These are phyloP conservation scores for Ennomos fuscantarius DNA, from an alignment of 2,888 invertebrate genomes.

Conservation along the genomic window DNA sequence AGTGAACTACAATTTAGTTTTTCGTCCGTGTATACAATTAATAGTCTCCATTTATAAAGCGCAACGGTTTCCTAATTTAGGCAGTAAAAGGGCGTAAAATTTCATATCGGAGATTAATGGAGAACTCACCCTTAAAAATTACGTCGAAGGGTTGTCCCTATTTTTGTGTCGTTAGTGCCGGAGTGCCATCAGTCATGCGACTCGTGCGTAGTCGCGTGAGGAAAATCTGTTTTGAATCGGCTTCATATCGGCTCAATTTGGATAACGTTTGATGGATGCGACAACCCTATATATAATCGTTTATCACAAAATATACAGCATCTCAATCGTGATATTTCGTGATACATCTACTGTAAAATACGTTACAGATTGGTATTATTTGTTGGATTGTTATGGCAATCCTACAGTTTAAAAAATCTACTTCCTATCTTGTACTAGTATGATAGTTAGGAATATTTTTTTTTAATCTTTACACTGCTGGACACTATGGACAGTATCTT, in stretches of 20 bases:
- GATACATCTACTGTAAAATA: too few species aligned
- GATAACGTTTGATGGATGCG: slow-evolving; percentile 34
- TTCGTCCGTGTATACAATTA: slow-evolving; percentile 30
- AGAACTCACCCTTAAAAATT: slow-evolving; percentile 73
- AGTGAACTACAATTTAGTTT: too few species aligned
- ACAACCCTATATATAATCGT: slow-evolving; percentile 11
- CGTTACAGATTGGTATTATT: too few species aligned
- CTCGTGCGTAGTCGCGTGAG: slow-evolving; percentile 58
- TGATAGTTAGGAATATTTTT: too few species aligned
- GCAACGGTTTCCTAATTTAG: slow-evolving; percentile 22
- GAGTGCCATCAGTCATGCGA: slow-evolving; percentile 72
- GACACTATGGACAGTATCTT: too few species aligned
- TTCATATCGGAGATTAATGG: slow-evolving; percentile 67
- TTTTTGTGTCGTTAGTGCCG: slow-evolving; percentile 72
- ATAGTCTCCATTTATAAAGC: slow-evolving; percentile 28
- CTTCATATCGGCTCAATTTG: slow-evolving; percentile 38
- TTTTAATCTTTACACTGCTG: too few species aligned
- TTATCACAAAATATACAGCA: slow-evolving; percentile 2
- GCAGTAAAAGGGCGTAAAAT: slow-evolving; percentile 39
- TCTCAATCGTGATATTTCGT: too few species aligned
- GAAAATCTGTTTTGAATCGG: slow-evolving; percentile 52
- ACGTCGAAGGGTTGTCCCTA: slow-evolving; percentile 65
- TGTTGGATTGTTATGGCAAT: too few species aligned
- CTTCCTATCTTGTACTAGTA: too few species aligned
- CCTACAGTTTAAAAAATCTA: too few species aligned